These are phyloP conservation scores for Troides oblongomaculatus DNA, from an alignment of 2,888 invertebrate species.

Conservation along the genomic window DNA sequence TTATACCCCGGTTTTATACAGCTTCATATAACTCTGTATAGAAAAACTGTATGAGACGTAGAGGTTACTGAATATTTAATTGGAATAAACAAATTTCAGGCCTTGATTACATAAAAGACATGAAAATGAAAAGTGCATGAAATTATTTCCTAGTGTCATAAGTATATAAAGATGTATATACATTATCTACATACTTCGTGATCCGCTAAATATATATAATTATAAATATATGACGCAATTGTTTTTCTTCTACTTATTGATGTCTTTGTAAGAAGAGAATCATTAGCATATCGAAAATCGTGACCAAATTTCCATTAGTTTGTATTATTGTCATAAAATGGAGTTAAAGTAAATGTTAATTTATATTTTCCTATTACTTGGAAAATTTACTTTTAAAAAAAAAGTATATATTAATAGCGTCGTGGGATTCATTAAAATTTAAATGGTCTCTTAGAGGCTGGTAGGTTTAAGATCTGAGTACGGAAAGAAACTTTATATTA, in stretches of 20 bases:
- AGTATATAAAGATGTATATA: neutral
- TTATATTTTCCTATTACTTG: neutral
- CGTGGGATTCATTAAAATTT: neutral
- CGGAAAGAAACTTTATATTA: neutral
- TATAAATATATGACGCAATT: slow-evolving; percentile 1
- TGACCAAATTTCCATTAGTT: neutral
- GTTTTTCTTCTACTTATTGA: slow-evolving; percentile 11
- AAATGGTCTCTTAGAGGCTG: neutral
- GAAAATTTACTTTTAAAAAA: neutral
- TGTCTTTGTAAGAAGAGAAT: slow-evolving; percentile 12
- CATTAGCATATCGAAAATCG: slow-evolving; percentile 10
- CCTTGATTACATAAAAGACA: too few species aligned
- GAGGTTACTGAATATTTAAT: too few species aligned
- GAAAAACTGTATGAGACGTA: neutral
- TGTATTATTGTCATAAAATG: slow-evolving; percentile 1
- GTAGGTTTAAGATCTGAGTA: neutral
- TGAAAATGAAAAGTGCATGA: too few species aligned
- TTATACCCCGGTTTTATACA: neutral
- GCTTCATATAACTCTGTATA: neutral
- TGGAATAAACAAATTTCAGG: too few species aligned
- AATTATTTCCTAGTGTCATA: neutral
- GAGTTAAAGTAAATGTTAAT: neutral
- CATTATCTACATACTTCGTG: slow-evolving; percentile 1
- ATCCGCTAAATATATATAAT: neutral
- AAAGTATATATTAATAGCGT: neutral